These are phyloP conservation scores for Hypomesus transpacificus DNA, from an alignment of 2,113 vertebrate genomes.

Conservation along the genomic window DNA sequence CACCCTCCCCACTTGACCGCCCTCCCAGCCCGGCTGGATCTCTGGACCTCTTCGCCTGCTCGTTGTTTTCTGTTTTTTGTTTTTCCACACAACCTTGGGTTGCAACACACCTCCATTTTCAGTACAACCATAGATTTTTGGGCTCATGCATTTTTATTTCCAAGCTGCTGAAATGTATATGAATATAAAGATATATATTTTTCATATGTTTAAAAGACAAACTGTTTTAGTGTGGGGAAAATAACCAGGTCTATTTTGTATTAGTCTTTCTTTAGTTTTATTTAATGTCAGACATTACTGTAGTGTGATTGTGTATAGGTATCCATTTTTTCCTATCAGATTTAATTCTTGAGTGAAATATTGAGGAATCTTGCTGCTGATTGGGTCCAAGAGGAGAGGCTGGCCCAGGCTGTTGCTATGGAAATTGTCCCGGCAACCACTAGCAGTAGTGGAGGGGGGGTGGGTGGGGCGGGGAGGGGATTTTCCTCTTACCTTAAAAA, in stretches of 20 bases:
- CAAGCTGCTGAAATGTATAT: conserved; percentile 85
- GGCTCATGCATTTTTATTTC: conserved; percentile 81
- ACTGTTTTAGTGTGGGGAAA: conserved; percentile 76
- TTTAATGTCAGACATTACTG: conserved; percentile 96
- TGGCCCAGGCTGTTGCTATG: conserved; percentile 73
- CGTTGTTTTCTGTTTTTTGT: conserved; percentile 52
- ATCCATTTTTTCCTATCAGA: conserved; percentile 52
- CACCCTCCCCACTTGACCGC: conserved; percentile 9
- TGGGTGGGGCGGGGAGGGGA: conserved; percentile 18
- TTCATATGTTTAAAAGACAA: conserved; percentile 77
- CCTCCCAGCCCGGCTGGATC: conserved; percentile 32
- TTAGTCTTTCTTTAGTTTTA: conserved; percentile 79
- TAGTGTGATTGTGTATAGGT: conserved; percentile 91
- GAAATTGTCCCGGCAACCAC: conserved; percentile 86
- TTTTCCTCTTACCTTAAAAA: conserved; percentile 67
- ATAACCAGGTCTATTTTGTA: conserved; percentile 87
- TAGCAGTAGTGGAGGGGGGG: conserved; percentile 72
- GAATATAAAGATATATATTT: conserved; percentile 71
- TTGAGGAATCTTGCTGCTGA: conserved; percentile 82
- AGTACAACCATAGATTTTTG: conserved; percentile 76
- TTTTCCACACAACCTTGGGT: conserved; percentile 20
- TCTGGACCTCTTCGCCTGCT: conserved; percentile 50
- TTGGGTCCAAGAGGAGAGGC: conserved; percentile 69
- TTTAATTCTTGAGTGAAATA: conserved; percentile 61
- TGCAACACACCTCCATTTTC: conserved; percentile 65